A percentile compares a stretch with the other conserved stretches of the same genome.
These are phyloP conservation scores for Myxocyprinus asiaticus DNA, from an alignment of 2,113 vertebrate species.

Conservation along the genomic window DNA sequence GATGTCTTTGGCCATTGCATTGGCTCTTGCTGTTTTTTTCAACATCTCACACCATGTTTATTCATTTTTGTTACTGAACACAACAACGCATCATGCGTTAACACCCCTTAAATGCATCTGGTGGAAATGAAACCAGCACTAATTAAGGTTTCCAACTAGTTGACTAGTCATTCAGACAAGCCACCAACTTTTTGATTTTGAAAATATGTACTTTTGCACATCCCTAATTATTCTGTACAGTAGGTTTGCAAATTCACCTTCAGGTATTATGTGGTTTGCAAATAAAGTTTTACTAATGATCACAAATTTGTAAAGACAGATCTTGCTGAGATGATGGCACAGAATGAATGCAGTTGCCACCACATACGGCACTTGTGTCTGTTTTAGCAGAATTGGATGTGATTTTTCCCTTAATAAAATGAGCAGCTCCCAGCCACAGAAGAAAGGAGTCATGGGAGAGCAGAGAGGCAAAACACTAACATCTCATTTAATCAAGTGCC, in stretches of 20 bases:
- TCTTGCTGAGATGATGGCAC: slow-evolving; percentile 22
- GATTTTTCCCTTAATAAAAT: slow-evolving; percentile 41
- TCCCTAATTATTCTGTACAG: not conserved
- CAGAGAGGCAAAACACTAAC: slow-evolving; percentile 24
- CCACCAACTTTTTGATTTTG: not conserved
- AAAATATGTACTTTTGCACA: not conserved
- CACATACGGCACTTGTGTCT: not conserved
- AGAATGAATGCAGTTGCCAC: slow-evolving; percentile 12
- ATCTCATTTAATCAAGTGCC: slow-evolving; percentile 48
- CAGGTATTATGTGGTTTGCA: not conserved
- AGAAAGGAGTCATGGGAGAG: slow-evolving; percentile 10
- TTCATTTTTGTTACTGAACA: no score
- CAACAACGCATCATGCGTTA: not conserved
- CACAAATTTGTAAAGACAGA: slow-evolving; percentile 4
- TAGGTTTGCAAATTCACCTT: not conserved
- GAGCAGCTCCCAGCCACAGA: not conserved
- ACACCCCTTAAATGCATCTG: not conserved
- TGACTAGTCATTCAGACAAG: no score
- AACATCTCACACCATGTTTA: not conserved
- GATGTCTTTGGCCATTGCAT: no score
- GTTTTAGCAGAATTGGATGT: slow-evolving; percentile 13
- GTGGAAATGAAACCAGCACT: no score
- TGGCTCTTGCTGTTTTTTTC: not conserved
- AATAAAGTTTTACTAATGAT: slow-evolving; percentile 2
- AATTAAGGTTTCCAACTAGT: no score